These are phyloP conservation scores for Noctua janthe DNA, from an alignment of 2,888 invertebrate genomes.

Conservation along the genomic window DNA sequence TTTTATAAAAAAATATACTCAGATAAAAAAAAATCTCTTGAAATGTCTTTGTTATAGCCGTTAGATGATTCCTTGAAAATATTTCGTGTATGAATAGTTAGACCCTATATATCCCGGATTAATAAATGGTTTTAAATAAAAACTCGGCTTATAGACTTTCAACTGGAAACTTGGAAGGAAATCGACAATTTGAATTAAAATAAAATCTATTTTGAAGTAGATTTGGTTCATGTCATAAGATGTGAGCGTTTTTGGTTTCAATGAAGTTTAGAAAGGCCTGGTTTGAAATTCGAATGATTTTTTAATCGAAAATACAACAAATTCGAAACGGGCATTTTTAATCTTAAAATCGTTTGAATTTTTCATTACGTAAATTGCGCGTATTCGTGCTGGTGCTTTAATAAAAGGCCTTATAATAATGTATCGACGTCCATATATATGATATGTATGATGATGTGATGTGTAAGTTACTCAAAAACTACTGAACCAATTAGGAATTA, in stretches of 20 bases:
- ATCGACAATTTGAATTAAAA: slow-evolving; percentile 44
- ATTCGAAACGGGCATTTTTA: no score
- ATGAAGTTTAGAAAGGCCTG: background rate
- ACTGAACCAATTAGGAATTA: background rate
- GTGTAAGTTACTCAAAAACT: background rate
- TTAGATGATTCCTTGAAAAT: no score
- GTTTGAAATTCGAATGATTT: background rate
- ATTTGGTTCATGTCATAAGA: slow-evolving; percentile 17
- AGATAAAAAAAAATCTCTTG: no score
- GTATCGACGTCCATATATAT: no score
- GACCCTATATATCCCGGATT: no score
- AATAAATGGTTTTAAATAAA: background rate
- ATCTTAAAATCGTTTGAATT: background rate
- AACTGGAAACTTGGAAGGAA: slow-evolving; percentile 8
- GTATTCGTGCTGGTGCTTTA: background rate
- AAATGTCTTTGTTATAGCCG: no score
- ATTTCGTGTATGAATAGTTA: no score
- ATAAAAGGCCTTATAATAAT: background rate
- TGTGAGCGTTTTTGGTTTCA: background rate
- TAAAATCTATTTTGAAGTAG: slow-evolving; percentile 20
- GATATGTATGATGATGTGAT: no score
- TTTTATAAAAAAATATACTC: no score
- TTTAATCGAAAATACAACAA: no score
- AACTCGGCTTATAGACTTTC: background rate
- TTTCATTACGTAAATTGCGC: background rate